These are phyloP conservation scores for Hemichromis elongatus DNA, from an alignment of 2,113 vertebrate species.

Conservation along the genomic window DNA sequence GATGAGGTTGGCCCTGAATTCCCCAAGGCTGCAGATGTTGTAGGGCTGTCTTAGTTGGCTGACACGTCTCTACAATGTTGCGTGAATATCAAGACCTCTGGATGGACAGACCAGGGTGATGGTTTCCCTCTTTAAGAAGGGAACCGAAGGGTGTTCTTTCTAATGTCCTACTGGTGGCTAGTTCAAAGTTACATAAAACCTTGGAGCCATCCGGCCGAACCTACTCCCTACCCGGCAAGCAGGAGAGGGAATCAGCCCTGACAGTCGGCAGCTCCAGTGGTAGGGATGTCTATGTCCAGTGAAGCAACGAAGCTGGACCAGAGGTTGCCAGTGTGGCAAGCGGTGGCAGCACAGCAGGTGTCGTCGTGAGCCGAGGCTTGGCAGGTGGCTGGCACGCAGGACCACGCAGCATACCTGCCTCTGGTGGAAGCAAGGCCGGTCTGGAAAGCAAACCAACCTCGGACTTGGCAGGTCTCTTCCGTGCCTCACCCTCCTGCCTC, in stretches of 20 bases:
- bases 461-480: background rate
- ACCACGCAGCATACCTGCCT: no score
- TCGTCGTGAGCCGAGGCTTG: background rate
- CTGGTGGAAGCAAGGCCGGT: no score
- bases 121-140: background rate
- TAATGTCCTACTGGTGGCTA: background rate
- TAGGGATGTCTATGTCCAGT: no score
- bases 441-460: rapidly evolving
- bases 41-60: no score
- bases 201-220: no score
- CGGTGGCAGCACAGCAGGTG: background rate
- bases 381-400: no score
- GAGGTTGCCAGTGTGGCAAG: background rate
- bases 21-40: no score
- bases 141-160: background rate
- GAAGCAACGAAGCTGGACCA: no score
- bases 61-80: background rate
- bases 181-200: no score
- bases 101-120: background rate
- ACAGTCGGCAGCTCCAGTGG: background rate
- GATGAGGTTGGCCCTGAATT: no score
- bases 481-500: background rate
- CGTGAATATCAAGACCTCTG: background rate
- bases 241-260: background rate
- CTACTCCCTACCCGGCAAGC: no score